Base-by-base conservation (phyloP, 1,140 invertebrate species). In the Micrasema longulum region DNA sequence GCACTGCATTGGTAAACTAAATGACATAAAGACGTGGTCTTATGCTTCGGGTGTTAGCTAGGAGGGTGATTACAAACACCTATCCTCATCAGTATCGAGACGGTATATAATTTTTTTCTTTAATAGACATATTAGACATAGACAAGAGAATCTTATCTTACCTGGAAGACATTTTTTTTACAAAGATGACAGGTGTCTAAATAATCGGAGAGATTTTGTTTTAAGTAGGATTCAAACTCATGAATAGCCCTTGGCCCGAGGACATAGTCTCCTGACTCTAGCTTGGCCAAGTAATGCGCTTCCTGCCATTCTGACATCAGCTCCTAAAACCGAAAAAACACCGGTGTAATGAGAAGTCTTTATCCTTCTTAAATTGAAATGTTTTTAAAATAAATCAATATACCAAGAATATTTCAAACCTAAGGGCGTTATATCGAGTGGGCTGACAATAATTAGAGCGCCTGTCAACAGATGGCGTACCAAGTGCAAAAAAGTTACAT, bases 211-310 rank as follows among this genome's bases (percentile, higher is more conserved):
- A 84, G 79, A 48, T 83, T 80, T 55, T 81, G 76, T 2, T 77
- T 68, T 0, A 84, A 63, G 38, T 84, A 84, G 0, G 76, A 73
- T 70, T 83, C 79, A 80, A 84, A 84, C 71, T 84, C 83, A 75
- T 83, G 80, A 31, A 84, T 82, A 4, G 77, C 76, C 74, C 82
- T 67, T 5, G 82, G 68, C 2, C 83, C 82, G 1, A 84, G 60
- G 16, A 76, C 78, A 76, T 81, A 84, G 36, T 81, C 82, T 10
- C 74, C 53, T 1, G 23, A 74, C 16, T 78, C 73, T 22, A 77
- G 77, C 43, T 81, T 79, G 1, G 79, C 78, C 23, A 84, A 75
- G 63, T 84, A 84, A 20, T 72, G 62, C 78, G 82, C 82, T 26
- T 68, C 71, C 16, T 78, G 80, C 83, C 83, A 84, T 0, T 72